phyloP scores from a whole-genome alignment of 2,113 vertebrate genomes.

The Campylomormyrus tamandua region DNA sequence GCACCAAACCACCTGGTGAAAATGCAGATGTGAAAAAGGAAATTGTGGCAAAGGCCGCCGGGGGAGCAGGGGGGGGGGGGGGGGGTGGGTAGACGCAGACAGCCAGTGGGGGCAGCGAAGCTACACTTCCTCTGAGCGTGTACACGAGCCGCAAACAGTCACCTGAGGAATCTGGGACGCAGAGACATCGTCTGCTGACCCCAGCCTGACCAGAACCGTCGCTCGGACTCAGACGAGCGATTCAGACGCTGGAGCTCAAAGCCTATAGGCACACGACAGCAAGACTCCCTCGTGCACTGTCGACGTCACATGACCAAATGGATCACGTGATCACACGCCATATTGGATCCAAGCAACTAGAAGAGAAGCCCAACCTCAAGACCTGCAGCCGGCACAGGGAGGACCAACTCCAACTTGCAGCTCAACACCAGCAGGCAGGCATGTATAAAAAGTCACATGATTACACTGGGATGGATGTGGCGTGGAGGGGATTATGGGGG shows the following conservation, averaged over 20 bases:
- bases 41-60: no score
- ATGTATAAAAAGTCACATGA: background rate
- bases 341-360: background rate
- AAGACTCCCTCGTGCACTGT: background rate
- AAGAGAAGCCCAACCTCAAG: background rate
- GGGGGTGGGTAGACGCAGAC: background rate
- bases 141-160: background rate
- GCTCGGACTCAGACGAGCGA: background rate
- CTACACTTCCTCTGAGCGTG: background rate
- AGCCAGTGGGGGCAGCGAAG: background rate
- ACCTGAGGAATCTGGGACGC: background rate
- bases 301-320: background rate
- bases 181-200: background rate
- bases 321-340: background rate
- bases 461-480: background rate
- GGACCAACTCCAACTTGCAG: background rate
- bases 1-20: background rate
- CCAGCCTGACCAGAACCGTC: background rate
- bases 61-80: no score
- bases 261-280: background rate
- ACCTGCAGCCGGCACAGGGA: background rate
- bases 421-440: background rate
- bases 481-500: background rate
- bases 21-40: conserved; percentile 17
- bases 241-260: background rate